Evolutionary conservation across 2,113 vertebrate species (phyloP).

Genomic region (Anoura caudifer): DNA sequence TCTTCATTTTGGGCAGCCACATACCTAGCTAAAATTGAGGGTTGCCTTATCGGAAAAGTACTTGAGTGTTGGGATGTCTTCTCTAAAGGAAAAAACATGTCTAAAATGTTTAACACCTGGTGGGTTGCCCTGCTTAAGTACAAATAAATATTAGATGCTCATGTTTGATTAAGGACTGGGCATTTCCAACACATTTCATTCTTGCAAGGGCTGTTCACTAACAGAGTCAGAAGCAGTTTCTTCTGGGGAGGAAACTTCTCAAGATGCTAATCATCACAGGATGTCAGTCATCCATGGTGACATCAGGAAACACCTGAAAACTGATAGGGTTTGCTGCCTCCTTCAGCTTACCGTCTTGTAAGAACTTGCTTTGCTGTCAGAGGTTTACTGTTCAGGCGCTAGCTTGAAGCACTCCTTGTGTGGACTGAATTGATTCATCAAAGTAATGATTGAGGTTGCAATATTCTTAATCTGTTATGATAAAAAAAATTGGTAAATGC

Average conservation of each 20-base stretch:
- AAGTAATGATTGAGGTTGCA: not conserved
- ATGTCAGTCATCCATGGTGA: not conserved
- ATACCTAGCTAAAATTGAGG: not conserved
- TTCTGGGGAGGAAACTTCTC: not conserved
- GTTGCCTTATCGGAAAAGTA: not conserved
- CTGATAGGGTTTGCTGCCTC: not conserved
- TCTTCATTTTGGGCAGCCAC: not conserved
- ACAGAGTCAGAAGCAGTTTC: not conserved
- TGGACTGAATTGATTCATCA: not conserved
- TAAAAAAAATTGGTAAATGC: not conserved
- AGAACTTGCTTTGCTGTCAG: not conserved
- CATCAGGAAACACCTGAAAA: constrained; percentile 39
- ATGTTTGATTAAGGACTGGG: not conserved
- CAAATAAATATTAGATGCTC: not conserved
- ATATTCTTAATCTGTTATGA: not conserved
- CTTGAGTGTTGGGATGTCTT: not conserved
- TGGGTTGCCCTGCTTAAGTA: not conserved
- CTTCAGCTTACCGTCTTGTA: not conserved
- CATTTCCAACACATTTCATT: not conserved
- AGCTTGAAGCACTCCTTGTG: not conserved
- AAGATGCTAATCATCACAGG: not conserved
- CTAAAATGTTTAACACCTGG: not conserved
- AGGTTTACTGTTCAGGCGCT: not conserved
- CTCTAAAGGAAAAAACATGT: not conserved
- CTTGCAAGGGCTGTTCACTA: not conserved